These are phyloP conservation scores for Scartelaos histophorus DNA, from an alignment of 2,113 vertebrate genomes.

Conservation along the genomic window DNA sequence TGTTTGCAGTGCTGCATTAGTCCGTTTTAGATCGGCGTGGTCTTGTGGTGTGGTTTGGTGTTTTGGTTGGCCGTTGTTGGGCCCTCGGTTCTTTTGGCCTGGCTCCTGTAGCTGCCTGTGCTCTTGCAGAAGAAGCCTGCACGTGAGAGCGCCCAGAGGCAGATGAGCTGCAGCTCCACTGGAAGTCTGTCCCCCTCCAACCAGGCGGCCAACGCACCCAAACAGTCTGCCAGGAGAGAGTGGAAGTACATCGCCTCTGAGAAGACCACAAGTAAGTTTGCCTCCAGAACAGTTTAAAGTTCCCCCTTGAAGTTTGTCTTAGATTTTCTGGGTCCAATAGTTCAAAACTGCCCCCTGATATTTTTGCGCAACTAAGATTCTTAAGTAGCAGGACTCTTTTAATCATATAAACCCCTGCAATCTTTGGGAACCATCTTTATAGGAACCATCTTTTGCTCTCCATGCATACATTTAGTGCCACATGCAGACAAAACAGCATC, in stretches of 20 bases:
- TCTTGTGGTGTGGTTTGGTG: conserved; percentile 21
- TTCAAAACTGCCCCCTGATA: too few species aligned
- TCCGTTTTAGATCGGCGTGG: background rate
- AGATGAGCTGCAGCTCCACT: conserved; percentile 91
- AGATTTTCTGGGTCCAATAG: too few species aligned
- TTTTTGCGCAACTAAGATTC: too few species aligned
- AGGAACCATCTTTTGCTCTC: too few species aligned
- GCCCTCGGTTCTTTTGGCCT: conserved; percentile 61
- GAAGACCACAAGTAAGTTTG: conserved; percentile 91
- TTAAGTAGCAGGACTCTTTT: too few species aligned
- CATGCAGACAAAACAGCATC: too few species aligned
- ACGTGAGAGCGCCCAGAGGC: conserved; percentile 94
- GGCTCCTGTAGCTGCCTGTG: conserved; percentile 94
- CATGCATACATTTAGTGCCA: too few species aligned
- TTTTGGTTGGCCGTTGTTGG: conserved; percentile 38
- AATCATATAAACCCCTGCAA: too few species aligned
- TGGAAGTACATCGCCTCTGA: conserved; percentile 99
- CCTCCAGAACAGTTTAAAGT: too few species aligned
- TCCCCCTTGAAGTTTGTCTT: too few species aligned
- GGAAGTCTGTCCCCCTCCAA: conserved; percentile 88
- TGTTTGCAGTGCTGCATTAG: conserved; percentile 26
- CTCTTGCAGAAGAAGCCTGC: conserved; percentile 96
- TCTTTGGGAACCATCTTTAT: too few species aligned
- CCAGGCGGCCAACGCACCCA: conserved; percentile 75
- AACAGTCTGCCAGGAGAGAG: conserved; percentile 87